A percentile compares a stretch with the other conserved stretches of the same genome.
phyloP scores from a whole-genome alignment of 2,113 vertebrate genomes.

The Calidris pugnax region DNA sequence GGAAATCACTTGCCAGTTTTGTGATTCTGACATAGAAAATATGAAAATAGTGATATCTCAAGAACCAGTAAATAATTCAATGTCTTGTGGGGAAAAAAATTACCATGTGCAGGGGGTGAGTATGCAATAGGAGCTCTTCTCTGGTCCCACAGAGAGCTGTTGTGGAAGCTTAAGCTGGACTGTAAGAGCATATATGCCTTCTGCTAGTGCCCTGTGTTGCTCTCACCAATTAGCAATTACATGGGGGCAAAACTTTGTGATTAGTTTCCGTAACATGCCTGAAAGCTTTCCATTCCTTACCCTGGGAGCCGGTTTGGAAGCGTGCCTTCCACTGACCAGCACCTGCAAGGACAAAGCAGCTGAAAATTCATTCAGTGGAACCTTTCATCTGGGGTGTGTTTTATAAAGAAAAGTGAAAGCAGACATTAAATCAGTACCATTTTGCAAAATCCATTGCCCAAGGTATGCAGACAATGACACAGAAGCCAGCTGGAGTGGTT shows the following conservation, averaged over 20 bases:
- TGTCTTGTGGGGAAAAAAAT: fast-evolving
- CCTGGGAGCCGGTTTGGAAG: not conserved
- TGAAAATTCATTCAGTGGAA: not conserved
- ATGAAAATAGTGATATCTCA: not conserved
- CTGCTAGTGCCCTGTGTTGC: not conserved
- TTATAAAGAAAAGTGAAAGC: not conserved
- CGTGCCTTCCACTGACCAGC: not conserved
- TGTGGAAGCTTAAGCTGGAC: not conserved
- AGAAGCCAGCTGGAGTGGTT: constrained; percentile 3
- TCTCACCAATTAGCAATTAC: not conserved
- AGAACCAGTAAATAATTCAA: not conserved
- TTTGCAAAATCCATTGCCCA: not conserved
- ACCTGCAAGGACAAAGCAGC: not conserved
- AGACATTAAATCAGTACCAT: not conserved
- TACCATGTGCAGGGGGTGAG: not conserved
- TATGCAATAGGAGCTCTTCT: fast-evolving
- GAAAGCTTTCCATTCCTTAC: not conserved
- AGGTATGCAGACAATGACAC: not conserved
- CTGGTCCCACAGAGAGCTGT: not conserved
- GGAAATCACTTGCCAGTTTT: not conserved
- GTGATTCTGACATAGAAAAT: not conserved
- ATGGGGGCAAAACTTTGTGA: not conserved
- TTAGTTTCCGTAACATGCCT: not conserved
- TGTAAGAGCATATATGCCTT: not conserved
- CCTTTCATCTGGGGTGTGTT: not conserved